Evolutionary conservation across 2,888 invertebrate species (phyloP).

Genomic region (Lasioglossum marginatum): DNA sequence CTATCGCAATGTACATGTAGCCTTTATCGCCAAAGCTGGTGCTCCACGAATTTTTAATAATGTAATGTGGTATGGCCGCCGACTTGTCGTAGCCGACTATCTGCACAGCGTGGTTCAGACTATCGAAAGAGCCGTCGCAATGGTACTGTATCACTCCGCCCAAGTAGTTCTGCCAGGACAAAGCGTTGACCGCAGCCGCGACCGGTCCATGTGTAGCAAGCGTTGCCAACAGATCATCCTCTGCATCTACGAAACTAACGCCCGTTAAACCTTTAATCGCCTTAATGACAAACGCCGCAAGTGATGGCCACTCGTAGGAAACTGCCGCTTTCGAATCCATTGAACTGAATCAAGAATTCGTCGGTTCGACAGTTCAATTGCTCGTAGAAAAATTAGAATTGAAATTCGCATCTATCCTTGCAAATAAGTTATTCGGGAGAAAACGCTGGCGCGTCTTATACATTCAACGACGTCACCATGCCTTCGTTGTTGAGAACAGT

Average conservation of each 20-base stretch:
- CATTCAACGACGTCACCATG: conserved; percentile 9
- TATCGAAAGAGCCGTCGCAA: conserved; percentile 87
- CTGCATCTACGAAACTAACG: conserved; percentile 87
- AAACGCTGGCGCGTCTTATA: neutral
- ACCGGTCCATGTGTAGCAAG: conserved; percentile 91
- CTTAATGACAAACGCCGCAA: conserved; percentile 34
- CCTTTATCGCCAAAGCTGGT: conserved; percentile 90
- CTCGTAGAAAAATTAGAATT: neutral
- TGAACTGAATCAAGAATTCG: neutral
- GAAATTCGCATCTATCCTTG: neutral
- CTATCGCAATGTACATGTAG: conserved; percentile 91
- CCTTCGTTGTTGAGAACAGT: neutral
- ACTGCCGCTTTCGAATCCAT: neutral
- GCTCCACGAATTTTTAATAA: conserved; percentile 95
- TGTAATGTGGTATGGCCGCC: conserved; percentile 91
- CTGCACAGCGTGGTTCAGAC: conserved; percentile 93
- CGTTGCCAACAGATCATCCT: conserved; percentile 87
- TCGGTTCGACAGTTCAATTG: neutral
- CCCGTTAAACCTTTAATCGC: conserved; percentile 50
- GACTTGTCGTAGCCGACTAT: conserved; percentile 93
- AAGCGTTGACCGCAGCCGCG: conserved; percentile 92
- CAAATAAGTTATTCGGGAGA: neutral
- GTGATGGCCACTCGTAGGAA: conserved; percentile 4
- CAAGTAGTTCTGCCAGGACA: conserved; percentile 94
- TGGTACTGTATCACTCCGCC: conserved; percentile 94